These are phyloP conservation scores for Meloe dianella DNA, from an alignment of 2,888 invertebrate genomes.

Conservation along the genomic window DNA sequence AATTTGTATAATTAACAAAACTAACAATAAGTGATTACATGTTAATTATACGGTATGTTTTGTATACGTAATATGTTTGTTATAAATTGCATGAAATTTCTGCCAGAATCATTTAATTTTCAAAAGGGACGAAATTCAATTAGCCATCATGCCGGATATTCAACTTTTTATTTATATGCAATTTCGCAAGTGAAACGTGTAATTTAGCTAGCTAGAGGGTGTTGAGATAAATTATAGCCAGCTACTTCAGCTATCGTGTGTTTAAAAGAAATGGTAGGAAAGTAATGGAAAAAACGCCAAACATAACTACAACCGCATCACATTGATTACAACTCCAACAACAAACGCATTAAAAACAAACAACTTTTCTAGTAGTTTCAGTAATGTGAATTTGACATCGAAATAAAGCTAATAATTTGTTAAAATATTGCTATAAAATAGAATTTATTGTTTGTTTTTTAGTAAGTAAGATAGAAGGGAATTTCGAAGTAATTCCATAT, in stretches of 20 bases:
- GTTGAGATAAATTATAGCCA: slow-evolving; percentile 15
- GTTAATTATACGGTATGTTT: background rate
- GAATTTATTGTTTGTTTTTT: slow-evolving; percentile 26
- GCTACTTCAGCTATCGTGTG: background rate
- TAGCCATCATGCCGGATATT: background rate
- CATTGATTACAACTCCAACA: slow-evolving; percentile 12
- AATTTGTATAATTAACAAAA: background rate
- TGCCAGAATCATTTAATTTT: background rate
- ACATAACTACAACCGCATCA: background rate
- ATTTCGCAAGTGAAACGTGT: slow-evolving; percentile 20
- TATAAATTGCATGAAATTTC: slow-evolving; percentile 1
- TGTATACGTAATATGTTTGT: background rate
- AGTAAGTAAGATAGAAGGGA: slow-evolving; percentile 36
- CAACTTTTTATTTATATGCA: slow-evolving; percentile 26
- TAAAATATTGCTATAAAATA: slow-evolving; percentile 14
- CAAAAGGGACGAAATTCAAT: slow-evolving; percentile 1
- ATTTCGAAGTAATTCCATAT: slow-evolving; percentile 33
- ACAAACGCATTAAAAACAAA: slow-evolving; percentile 32
- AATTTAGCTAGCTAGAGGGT: slow-evolving; percentile 19
- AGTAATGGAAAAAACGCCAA: background rate
- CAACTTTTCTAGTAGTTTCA: slow-evolving; percentile 36
- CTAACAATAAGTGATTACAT: background rate
- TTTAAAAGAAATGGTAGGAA: slow-evolving; percentile 12
- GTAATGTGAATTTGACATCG: background rate
- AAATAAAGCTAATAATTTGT: slow-evolving; percentile 31